These are phyloP conservation scores for Salpingus planirostris DNA, from an alignment of 2,888 invertebrate species.

Conservation along the genomic window DNA sequence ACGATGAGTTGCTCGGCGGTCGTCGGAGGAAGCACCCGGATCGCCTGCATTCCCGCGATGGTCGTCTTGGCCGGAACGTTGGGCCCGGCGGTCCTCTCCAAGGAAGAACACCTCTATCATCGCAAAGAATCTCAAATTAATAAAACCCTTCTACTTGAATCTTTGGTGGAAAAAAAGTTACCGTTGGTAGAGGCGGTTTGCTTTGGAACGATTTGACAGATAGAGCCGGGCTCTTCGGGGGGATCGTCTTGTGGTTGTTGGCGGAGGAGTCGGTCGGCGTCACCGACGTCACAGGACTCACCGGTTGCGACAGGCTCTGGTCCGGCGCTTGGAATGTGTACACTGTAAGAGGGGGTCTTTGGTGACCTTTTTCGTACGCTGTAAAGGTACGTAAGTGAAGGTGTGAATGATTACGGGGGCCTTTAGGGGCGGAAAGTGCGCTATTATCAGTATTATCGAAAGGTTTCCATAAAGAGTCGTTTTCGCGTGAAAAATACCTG, in stretches of 20 bases:
- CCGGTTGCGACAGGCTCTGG: slow-evolving; percentile 47
- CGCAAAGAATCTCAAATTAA: too few species aligned
- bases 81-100: slow-evolving; percentile 60
- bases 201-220: slow-evolving; percentile 31
- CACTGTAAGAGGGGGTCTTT: slow-evolving; percentile 74
- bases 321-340: slow-evolving; percentile 81
- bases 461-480: too few species aligned
- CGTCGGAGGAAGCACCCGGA: slow-evolving; percentile 38
- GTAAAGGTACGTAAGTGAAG: too few species aligned
- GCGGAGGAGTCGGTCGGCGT: slow-evolving; percentile 30
- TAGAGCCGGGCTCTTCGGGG: slow-evolving; percentile 40
- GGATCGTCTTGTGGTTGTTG: slow-evolving; percentile 19
- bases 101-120: slow-evolving; percentile 77
- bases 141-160: too few species aligned
- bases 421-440: too few species aligned
- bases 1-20: slow-evolving; percentile 46
- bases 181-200: slow-evolving; percentile 64
- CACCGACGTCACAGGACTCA: slow-evolving; percentile 40
- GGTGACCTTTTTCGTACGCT: slow-evolving; percentile 81
- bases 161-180: slow-evolving; percentile 39
- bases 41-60: slow-evolving; percentile 36
- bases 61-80: slow-evolving; percentile 50
- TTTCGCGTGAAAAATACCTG: too few species aligned
- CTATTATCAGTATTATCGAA: too few species aligned
- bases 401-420: too few species aligned